A percentile compares a stretch with the other conserved stretches of the same genome.
These are phyloP conservation scores for Tortricodes alternella DNA, from an alignment of 2,888 invertebrate genomes.

Conservation along the genomic window DNA sequence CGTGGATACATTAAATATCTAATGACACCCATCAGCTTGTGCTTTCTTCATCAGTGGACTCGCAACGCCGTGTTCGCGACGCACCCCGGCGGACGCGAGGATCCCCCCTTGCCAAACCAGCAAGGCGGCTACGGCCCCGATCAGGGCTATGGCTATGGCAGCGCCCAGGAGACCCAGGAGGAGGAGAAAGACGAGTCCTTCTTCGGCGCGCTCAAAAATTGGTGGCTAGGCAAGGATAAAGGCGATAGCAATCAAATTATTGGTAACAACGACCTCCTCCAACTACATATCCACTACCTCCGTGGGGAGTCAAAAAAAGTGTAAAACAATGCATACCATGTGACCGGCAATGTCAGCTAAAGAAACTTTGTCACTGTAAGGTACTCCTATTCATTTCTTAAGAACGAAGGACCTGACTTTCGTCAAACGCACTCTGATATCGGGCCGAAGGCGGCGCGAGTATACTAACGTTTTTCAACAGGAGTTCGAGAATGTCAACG, in stretches of 20 bases:
- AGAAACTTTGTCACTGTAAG: constrained; percentile 4
- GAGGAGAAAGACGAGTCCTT: constrained; percentile 45
- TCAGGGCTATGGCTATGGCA: too few species aligned
- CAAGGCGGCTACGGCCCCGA: not conserved
- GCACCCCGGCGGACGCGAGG: not conserved
- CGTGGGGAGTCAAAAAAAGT: not conserved
- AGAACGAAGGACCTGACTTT: constrained; percentile 28
- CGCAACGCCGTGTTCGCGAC: constrained; percentile 50
- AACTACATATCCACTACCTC: constrained; percentile 2
- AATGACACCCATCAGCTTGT: constrained; percentile 79
- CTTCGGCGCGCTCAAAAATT: constrained; percentile 57
- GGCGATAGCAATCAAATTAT: constrained; percentile 48
- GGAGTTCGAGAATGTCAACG: constrained; percentile 54
- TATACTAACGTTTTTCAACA: constrained; percentile 61
- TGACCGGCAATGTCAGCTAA: not conserved
- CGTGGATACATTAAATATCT: constrained; percentile 61
- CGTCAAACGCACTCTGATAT: constrained; percentile 67
- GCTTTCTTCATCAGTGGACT: constrained; percentile 76
- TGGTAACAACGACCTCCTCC: constrained; percentile 28
- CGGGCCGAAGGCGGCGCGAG: constrained; percentile 34
- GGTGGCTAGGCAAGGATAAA: constrained; percentile 52
- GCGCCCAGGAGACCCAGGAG: constrained; percentile 38
- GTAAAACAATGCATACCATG: not conserved
- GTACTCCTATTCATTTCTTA: constrained; percentile 12
- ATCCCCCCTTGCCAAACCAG: not conserved